Base-by-base conservation (phyloP, 2,888 invertebrate genomes). In the Chrysolina oricalcia region DNA sequence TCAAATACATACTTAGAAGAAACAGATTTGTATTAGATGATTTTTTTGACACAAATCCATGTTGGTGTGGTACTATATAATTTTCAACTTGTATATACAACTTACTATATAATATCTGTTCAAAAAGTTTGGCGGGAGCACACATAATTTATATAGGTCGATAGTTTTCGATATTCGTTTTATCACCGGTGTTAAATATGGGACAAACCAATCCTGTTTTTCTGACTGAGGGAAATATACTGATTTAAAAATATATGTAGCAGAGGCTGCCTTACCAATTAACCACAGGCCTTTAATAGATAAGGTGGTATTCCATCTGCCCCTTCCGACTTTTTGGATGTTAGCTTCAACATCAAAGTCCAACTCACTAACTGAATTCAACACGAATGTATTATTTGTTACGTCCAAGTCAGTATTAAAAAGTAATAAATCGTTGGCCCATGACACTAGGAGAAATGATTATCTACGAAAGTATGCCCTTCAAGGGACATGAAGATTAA, bases 31-130 rank as follows among this genome's bases (percentile, higher is more conserved):
- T n/a, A n/a, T n/a, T n/a, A n/a, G n/a, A n/a, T n/a, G n/a, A n/a
- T n/a, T n/a, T n/a, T n/a, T n/a, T n/a, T n/a, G n/a, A n/a, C n/a
- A n/a, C n/a, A n/a, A n/a, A 48, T 48, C 48, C 48, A n/a, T 48
- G 15, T 48, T 48, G 48, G 15, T 48, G 48, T 15, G 48, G 48
- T 48, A 48, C 48, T 48, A 48, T 48, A 15, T n/a, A n/a, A 48
- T 48, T 48, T 2, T 48, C 48, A 13, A 48, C 48, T 15, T 48
- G 48, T 48, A 15, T 48, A 48, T 48, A 48, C 48, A 48, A n/a
- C 15, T 48, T n/a, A 48, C 48, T 15, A 48, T 48, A 48, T 48
- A 48, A 48, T 48, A 48, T 48, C 15, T 48, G 48, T 48, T 48
- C 48, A 2, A 48, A 48, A n/a, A 48, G 11, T 48, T 48, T 48